These are phyloP conservation scores for Oncorhynchus tshawytscha DNA, from an alignment of 2,113 vertebrate species.

Conservation along the genomic window DNA sequence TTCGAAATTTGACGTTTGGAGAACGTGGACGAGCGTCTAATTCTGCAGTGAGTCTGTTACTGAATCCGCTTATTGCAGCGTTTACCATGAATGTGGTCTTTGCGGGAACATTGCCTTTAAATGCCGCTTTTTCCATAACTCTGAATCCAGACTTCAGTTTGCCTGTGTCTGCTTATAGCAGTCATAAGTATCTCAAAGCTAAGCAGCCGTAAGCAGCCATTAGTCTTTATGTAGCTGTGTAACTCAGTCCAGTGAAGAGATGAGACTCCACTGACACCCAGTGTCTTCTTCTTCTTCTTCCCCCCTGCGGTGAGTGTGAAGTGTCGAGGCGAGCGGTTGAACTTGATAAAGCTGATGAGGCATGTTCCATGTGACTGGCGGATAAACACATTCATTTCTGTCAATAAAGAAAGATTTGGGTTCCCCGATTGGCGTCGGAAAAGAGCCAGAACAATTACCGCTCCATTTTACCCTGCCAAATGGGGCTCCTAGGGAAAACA, in stretches of 20 bases:
- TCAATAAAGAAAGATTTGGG: constrained; percentile 92
- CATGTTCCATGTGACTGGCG: constrained; percentile 76
- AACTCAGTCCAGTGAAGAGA: too few species aligned
- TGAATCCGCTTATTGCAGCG: too few species aligned
- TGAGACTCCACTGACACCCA: neutral
- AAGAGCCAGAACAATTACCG: constrained; percentile 91
- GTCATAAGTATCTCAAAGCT: neutral
- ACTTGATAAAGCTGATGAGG: constrained; percentile 82
- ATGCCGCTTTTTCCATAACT: too few species aligned
- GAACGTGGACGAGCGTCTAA: too few species aligned
- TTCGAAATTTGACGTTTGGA: too few species aligned
- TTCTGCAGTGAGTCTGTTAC: too few species aligned
- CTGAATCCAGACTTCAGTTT: too few species aligned
- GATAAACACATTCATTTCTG: constrained; percentile 81
- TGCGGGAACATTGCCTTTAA: too few species aligned
- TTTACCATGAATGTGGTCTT: too few species aligned
- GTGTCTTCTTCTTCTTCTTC: constrained; percentile 21
- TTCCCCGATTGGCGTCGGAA: constrained; percentile 18
- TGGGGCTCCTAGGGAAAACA: constrained; percentile 96
- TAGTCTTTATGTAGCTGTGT: neutral
- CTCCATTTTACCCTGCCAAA: constrained; percentile 96
- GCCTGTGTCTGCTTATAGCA: too few species aligned
- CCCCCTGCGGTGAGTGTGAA: constrained; percentile 72
- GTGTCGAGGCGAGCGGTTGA: constrained; percentile 77
- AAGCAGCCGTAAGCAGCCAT: neutral